These are phyloP conservation scores for Antennarius striatus DNA, from an alignment of 2,113 vertebrate species.

Conservation along the genomic window DNA sequence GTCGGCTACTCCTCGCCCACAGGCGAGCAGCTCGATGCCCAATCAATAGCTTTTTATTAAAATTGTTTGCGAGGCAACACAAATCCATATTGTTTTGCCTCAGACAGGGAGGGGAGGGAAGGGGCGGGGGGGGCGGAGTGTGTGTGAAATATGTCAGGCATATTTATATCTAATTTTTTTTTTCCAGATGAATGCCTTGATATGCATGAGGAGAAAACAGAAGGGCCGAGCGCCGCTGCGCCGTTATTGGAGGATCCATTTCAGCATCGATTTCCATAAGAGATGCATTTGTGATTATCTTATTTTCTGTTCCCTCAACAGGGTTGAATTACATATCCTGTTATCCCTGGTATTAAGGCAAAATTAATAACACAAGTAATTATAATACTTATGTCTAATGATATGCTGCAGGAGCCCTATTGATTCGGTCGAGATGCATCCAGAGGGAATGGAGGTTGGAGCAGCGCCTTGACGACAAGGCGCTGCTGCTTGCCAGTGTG, in stretches of 20 bases:
- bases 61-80: constrained; percentile 84
- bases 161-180: constrained; percentile 61
- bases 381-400: constrained; percentile 80
- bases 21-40: constrained; percentile 76
- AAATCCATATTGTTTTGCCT: constrained; percentile 84
- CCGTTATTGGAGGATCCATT: constrained; percentile 76
- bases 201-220: constrained; percentile 70
- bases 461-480: constrained; percentile 63
- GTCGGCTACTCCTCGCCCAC: constrained; percentile 60
- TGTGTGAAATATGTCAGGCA: constrained; percentile 71
- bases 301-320: constrained; percentile 75
- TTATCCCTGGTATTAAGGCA: constrained; percentile 77
- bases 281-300: constrained; percentile 81
- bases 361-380: constrained; percentile 82
- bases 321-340: constrained; percentile 76
- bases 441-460: constrained; percentile 55
- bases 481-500: constrained; percentile 29
- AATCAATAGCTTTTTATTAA: constrained; percentile 87
- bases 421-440: constrained; percentile 72
- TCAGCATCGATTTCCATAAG: constrained; percentile 80
- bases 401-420: constrained; percentile 73
- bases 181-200: constrained; percentile 73
- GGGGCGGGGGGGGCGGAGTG: constrained; percentile 36
- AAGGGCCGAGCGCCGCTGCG: constrained; percentile 46
- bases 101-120: constrained; percentile 34